phyloP scores from a whole-genome alignment of 2,888 invertebrate genomes.

The Volucella zonaria region DNA sequence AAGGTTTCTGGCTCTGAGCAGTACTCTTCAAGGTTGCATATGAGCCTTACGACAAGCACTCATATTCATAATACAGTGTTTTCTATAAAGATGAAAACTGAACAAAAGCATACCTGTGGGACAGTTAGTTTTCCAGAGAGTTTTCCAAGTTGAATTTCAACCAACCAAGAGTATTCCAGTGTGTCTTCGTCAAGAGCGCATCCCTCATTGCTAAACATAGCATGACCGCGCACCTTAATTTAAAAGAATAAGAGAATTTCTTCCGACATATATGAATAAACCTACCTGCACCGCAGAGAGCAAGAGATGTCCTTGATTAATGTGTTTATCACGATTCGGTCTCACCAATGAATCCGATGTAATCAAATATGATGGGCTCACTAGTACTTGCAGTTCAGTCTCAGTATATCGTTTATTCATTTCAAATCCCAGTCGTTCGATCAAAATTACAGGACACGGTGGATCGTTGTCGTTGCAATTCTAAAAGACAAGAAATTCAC shows the following conservation, averaged over 20 bases:
- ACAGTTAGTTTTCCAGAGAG: conserved; percentile 94
- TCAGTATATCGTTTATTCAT: conserved; percentile 97
- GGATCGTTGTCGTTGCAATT: conserved; percentile 95
- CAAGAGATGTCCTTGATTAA: conserved; percentile 93
- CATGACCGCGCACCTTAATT: conserved; percentile 93
- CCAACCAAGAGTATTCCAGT: conserved; percentile 97
- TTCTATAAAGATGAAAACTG: too few relatives aligned
- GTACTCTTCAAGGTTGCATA: too few relatives aligned
- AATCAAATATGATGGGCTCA: conserved; percentile 94
- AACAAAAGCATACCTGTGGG: conserved; percentile 85
- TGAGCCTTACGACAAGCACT: too few relatives aligned
- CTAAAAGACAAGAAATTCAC: conserved; percentile 78
- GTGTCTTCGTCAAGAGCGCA: conserved; percentile 96
- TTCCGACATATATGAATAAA: background rate
- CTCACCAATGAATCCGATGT: conserved; percentile 89
- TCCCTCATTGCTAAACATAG: conserved; percentile 97
- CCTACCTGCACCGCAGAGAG: conserved; percentile 91
- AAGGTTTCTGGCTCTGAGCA: too few relatives aligned
- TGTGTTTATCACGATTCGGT: conserved; percentile 87
- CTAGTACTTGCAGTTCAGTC: conserved; percentile 93
- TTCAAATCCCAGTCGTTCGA: conserved; percentile 97
- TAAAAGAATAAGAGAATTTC: background rate
- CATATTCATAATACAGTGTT: too few relatives aligned
- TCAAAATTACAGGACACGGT: conserved; percentile 93
- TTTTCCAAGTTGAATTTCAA: conserved; percentile 97